A percentile compares a stretch with the other conserved stretches of the same genome.
phyloP scores from a whole-genome alignment of 1,140 invertebrate species.

The Drosophila bocqueti region DNA sequence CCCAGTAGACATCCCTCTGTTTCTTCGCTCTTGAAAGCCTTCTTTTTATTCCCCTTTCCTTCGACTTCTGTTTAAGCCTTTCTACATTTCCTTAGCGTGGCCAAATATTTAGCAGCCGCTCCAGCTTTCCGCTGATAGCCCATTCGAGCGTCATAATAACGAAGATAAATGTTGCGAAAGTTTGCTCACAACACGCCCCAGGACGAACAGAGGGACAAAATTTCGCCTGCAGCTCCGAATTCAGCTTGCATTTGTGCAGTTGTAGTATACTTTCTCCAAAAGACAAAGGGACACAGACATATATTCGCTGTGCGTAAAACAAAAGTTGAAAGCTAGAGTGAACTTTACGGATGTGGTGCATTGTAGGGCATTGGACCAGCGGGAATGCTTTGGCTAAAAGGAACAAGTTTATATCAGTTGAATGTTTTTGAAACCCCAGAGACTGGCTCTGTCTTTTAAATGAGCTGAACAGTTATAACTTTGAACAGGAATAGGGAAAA shows the following conservation, averaged over 20 bases:
- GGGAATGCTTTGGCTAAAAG: constrained; percentile 36
- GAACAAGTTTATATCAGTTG: constrained; percentile 33
- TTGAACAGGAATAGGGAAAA: background rate
- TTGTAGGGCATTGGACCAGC: constrained; percentile 33
- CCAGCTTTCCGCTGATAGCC: constrained; percentile 73
- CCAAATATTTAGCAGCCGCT: constrained; percentile 78
- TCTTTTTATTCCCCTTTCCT: constrained; percentile 7
- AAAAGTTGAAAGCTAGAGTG: constrained; percentile 56
- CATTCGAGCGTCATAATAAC: constrained; percentile 83
- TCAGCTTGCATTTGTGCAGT: constrained; percentile 59
- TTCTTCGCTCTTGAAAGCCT: background rate
- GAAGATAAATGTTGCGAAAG: constrained; percentile 80
- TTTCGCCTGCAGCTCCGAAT: constrained; percentile 46
- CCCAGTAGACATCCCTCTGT: no score
- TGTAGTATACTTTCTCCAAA: constrained; percentile 52
- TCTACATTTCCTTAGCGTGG: constrained; percentile 5
- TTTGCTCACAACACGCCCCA: constrained; percentile 63
- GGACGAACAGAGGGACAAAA: constrained; percentile 25
- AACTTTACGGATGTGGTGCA: constrained; percentile 49
- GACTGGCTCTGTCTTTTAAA: background rate
- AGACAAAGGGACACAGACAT: constrained; percentile 3
- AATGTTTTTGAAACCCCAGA: constrained; percentile 9
- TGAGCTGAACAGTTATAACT: constrained; percentile 8
- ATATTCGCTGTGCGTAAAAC: constrained; percentile 48
- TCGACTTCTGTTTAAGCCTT: background rate